These are phyloP conservation scores for Patella caerulea DNA, from an alignment of 2,888 invertebrate genomes.

Conservation along the genomic window DNA sequence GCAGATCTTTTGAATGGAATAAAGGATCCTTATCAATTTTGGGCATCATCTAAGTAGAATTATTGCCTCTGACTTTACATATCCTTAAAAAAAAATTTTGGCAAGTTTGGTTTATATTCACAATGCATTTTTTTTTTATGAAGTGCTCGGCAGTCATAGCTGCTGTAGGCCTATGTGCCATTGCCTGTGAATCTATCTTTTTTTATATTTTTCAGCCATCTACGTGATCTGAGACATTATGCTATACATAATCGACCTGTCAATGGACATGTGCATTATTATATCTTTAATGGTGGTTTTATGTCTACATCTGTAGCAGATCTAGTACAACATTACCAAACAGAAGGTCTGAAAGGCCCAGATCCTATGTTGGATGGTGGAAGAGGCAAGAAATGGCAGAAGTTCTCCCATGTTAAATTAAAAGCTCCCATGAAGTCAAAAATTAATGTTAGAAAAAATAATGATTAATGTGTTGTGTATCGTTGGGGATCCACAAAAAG, in stretches of 20 bases:
- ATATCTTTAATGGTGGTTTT: conserved; percentile 17
- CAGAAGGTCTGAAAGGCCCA: conserved; percentile 24
- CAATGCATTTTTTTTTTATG: no score
- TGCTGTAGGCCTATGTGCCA: no score
- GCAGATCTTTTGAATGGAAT: no score
- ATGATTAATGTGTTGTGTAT: background rate
- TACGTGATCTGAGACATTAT: conserved; percentile 17
- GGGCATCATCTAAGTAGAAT: no score
- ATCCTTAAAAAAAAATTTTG: no score
- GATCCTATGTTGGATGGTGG: conserved; percentile 10
- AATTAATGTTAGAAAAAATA: background rate
- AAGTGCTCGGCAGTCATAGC: no score
- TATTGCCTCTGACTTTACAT: no score
- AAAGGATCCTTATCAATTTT: no score
- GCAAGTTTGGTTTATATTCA: no score
- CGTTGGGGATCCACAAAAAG: no score
- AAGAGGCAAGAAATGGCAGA: conserved; percentile 22
- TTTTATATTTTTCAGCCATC: conserved; percentile 16
- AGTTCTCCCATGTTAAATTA: conserved; percentile 21
- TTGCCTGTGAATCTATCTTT: no score
- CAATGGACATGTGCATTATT: background rate
- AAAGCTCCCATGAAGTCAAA: conserved; percentile 14
- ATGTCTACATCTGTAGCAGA: conserved; percentile 6
- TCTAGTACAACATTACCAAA: conserved; percentile 17
- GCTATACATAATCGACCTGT: conserved; percentile 3